Evolutionary conservation across 37 sponge, comb jelly and placozoan species (phyloP).

Genomic region (Aplysina aerophoba): DNA sequence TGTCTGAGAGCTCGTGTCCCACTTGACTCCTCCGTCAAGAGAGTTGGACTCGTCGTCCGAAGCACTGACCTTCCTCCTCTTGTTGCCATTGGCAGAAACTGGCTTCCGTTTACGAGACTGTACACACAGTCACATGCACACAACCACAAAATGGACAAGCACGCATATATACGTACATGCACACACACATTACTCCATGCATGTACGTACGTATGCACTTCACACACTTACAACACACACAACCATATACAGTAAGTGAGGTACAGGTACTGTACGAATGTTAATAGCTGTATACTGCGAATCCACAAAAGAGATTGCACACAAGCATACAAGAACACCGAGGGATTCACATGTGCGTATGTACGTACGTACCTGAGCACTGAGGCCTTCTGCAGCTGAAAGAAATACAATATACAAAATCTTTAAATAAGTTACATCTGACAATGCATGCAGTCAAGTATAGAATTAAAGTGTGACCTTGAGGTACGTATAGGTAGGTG

Average conservation of each 20-base stretch:
- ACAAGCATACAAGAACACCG: too few relatives aligned
- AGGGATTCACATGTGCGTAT: too few relatives aligned
- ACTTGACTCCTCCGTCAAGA: slow-evolving; percentile 2
- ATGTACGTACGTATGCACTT: not conserved
- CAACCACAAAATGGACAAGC: not conserved
- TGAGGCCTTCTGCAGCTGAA: too few relatives aligned
- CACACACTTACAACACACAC: not conserved
- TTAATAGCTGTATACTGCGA: too few relatives aligned
- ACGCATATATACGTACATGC: not conserved
- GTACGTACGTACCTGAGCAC: too few relatives aligned
- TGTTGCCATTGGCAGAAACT: not conserved
- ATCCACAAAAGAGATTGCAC: too few relatives aligned
- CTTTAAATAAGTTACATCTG: too few relatives aligned
- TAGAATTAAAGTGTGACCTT: too few relatives aligned
- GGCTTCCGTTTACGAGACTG: not conserved
- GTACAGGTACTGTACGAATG: too few relatives aligned
- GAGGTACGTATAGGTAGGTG: too few relatives aligned
- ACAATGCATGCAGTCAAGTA: too few relatives aligned
- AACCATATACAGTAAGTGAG: not conserved
- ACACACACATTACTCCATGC: not conserved
- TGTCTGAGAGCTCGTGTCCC: slow-evolving; percentile 26
- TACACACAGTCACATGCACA: not conserved
- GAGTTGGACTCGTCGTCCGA: slow-evolving; percentile 23
- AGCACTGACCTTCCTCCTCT: slow-evolving; percentile 21
- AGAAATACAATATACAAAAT: too few relatives aligned